Evolutionary conservation across 2,113 vertebrate species (phyloP), one percentile per base, ranked within the genome.

Genomic region (Clupea harengus): DNA sequence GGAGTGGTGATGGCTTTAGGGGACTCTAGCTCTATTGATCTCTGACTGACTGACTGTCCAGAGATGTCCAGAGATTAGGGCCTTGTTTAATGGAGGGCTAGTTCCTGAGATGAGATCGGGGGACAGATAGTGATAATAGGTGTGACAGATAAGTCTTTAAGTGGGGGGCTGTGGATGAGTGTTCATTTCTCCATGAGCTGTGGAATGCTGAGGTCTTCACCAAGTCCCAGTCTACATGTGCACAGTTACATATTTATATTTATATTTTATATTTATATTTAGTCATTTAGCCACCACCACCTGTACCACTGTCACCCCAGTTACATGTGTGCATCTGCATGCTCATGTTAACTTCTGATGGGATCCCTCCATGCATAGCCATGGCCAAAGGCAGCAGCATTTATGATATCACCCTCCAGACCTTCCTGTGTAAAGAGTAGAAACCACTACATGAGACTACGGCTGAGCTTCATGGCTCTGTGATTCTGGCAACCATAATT

Each of bases 51-150:
- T 47, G 7, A 18, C 54, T 6, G 67, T 50, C 9, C 44, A 50
- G 11, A 85, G 25, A 81, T 83, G 45, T 44, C 25, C 50, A 25
- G 18, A 25, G 18, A 87, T 78, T 85, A 8, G 17, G 57, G 64
- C 28, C 78, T 64, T 45, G 82, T 67, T 78, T 39, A 39, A 86
- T 75, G 83, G 45, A 18, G 47, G 83, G 54, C 85, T 64, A 44
- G 86, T 78, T 28, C 50, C 84, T 85, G 67, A 84, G 75, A 84
- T 82, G 49, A 90, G 82, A 84, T 85, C 44, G 45, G 54, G 25
- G 67, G 44, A 32, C 17, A 85, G 84, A 85, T 87, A 45, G 52
- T 1, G 45, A 15, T 25, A 9, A 45, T 57, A 9, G 57, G 45
- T 1, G 6, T 64, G 39, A 81, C 7, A 64, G 52, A 88, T 85